Conservation (phyloP, 2,113 vertebrate genomes). For the Maccullochella peelii region DNA sequence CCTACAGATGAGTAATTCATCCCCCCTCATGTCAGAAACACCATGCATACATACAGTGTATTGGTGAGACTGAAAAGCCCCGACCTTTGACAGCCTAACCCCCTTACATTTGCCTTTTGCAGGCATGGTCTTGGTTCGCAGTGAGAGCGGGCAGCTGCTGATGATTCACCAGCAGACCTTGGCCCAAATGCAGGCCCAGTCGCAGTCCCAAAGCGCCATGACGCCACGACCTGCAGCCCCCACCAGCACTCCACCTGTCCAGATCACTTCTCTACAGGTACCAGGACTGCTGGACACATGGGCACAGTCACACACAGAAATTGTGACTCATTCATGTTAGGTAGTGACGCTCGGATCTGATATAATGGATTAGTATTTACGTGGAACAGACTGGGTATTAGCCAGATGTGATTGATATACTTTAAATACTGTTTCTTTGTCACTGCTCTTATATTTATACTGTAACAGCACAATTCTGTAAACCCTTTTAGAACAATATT, state of each 20-base stretch:
- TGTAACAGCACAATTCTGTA: background rate
- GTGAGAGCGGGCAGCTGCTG: conserved; percentile 93
- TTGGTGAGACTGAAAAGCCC: background rate
- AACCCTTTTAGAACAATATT: background rate
- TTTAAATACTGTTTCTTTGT: background rate
- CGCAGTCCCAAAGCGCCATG: conserved; percentile 92
- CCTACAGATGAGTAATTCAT: background rate
- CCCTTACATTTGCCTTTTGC: conserved; percentile 34
- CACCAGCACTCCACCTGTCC: conserved; percentile 91
- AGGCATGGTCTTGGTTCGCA: conserved; percentile 96
- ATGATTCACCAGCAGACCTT: conserved; percentile 95
- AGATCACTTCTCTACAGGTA: conserved; percentile 94
- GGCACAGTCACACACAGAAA: background rate
- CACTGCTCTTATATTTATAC: background rate
- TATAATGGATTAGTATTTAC: background rate
- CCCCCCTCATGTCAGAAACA: background rate
- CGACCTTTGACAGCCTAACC: conserved; percentile 26
- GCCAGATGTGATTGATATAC: background rate
- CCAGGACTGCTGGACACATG: background rate
- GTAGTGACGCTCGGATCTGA: background rate
- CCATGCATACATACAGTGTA: background rate
- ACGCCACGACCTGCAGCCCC: conserved; percentile 90
- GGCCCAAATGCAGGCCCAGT: conserved; percentile 96
- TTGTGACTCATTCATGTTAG: background rate
- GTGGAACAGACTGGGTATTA: background rate